A percentile compares a stretch with the other conserved stretches of the same genome.
phyloP scores from a whole-genome alignment of 2,797 vertebrate genomes.

The Melanotaenia maccullochi region DNA sequence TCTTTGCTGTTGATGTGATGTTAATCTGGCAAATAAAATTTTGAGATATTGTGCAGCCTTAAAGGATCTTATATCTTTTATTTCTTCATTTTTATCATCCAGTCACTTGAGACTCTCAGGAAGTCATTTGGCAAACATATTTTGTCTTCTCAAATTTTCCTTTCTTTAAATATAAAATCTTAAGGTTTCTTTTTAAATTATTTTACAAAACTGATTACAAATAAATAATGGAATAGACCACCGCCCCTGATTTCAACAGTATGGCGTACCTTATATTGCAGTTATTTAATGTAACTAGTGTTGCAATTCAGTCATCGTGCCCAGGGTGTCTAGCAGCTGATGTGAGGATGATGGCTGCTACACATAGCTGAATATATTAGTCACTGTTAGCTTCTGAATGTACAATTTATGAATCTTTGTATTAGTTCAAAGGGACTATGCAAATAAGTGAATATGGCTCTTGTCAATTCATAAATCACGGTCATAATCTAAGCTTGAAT shows the following conservation, averaged over 20 bases:
- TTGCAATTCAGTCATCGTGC: conserved; percentile 56
- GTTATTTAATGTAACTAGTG: conserved; percentile 56
- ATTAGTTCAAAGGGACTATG: conserved; percentile 18
- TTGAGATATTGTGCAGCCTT: background rate
- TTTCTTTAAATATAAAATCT: background rate
- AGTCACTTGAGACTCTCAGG: background rate
- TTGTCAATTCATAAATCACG: conserved; percentile 32
- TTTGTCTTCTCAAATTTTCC: background rate
- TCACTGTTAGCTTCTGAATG: conserved; percentile 39
- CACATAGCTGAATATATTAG: conserved; percentile 61
- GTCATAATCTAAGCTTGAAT: conserved; percentile 11
- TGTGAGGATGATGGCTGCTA: conserved; percentile 47
- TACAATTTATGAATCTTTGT: conserved; percentile 32
- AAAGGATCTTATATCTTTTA: background rate
- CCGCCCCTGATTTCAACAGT: conserved; percentile 6
- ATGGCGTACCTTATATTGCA: conserved; percentile 13
- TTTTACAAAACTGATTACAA: background rate
- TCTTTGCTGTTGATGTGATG: background rate
- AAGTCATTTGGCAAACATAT: background rate
- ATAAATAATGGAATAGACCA: background rate
- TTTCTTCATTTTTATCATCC: background rate
- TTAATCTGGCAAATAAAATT: background rate
- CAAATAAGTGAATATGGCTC: conserved; percentile 9
- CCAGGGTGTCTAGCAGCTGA: conserved; percentile 64
- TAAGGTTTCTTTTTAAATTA: background rate